Evolutionary conservation across 2,888 invertebrate species (phyloP).

Genomic region (Pilophorus perplexus): DNA sequence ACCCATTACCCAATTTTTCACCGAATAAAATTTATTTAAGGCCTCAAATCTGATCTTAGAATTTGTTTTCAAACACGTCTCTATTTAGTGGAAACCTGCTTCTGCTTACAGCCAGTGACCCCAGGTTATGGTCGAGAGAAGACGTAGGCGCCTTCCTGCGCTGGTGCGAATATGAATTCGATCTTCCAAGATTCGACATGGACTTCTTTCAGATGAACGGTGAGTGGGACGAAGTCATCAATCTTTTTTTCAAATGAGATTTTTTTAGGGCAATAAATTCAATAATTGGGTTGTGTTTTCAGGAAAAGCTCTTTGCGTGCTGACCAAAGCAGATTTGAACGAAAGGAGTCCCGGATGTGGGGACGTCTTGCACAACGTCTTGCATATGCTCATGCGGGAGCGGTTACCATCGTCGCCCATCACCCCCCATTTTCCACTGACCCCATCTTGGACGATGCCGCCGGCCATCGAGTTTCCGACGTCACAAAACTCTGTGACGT

Average conservation of each 20-base stretch:
- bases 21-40: too few species aligned
- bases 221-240: too few species aligned
- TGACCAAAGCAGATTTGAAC: constrained; percentile 85
- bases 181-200: constrained; percentile 85
- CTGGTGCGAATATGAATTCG: constrained; percentile 90
- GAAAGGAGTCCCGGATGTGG: constrained; percentile 91
- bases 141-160: constrained; percentile 83
- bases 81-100: too few species aligned
- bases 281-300: constrained; percentile 49
- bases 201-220: constrained; percentile 96
- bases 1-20: too few species aligned
- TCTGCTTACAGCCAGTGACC: constrained; percentile 75
- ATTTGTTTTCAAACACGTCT: too few species aligned
- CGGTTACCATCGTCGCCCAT: constrained; percentile 48
- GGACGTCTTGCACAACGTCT: constrained; percentile 88
- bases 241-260: not conserved
- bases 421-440: constrained; percentile 53
- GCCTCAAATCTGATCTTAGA: too few species aligned
- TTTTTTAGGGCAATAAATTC: too few species aligned
- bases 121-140: constrained; percentile 84
- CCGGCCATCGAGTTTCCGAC: constrained; percentile 57
- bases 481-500: constrained; percentile 76
- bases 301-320: constrained; percentile 87
- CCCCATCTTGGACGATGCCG: constrained; percentile 61
- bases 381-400: constrained; percentile 81